These are phyloP conservation scores for Macquaria ambigua DNA, from an alignment of 2,113 vertebrate species.

Conservation along the genomic window DNA sequence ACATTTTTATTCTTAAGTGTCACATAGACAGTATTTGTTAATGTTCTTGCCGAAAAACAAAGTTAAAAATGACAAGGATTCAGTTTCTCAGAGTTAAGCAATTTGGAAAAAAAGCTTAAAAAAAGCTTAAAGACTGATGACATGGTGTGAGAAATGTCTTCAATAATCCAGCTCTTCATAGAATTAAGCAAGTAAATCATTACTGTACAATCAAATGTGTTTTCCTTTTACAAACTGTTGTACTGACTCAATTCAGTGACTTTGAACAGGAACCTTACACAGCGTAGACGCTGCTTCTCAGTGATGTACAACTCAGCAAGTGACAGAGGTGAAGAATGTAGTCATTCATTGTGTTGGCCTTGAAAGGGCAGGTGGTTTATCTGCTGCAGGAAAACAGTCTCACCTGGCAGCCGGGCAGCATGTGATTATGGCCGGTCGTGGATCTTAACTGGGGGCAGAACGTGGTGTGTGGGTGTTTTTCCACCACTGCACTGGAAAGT, in stretches of 20 bases:
- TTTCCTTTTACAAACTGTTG: not conserved
- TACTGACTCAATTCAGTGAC: not conserved
- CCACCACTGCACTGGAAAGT: constrained; percentile 50
- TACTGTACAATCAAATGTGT: not conserved
- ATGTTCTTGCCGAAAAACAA: not conserved
- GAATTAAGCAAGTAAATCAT: no score
- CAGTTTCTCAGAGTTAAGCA: no score
- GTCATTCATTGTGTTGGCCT: not conserved
- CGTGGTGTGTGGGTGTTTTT: constrained; percentile 38
- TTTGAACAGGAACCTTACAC: not conserved
- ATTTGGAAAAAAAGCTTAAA: no score
- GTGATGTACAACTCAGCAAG: not conserved
- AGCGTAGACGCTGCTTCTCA: not conserved
- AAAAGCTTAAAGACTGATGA: no score
- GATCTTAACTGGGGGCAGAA: constrained; percentile 25
- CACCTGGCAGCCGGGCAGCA: not conserved
- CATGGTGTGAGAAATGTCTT: no score
- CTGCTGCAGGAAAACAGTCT: constrained; percentile 12
- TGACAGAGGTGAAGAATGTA: not conserved
- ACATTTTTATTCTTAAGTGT: not conserved
- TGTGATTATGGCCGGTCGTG: constrained; percentile 20
- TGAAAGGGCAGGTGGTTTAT: constrained; percentile 6
- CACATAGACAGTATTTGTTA: not conserved
- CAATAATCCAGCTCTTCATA: not conserved
- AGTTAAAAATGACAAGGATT: no score